phyloP scores from a whole-genome alignment of 2,113 vertebrate genomes.

The Cynoglossus semilaevis region DNA sequence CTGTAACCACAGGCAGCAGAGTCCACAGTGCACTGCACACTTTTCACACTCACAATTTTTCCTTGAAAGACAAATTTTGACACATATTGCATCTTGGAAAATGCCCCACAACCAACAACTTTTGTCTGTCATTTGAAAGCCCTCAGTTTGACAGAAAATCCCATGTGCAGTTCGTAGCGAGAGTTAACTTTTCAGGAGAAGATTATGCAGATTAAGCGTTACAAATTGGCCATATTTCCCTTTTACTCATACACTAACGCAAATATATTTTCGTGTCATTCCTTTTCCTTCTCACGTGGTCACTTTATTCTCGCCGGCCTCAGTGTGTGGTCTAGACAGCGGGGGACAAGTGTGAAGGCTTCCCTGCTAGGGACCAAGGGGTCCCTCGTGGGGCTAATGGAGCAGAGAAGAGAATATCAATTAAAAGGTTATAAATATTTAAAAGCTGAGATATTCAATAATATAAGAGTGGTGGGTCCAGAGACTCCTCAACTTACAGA shows the following conservation, averaged over 20 bases:
- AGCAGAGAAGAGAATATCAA: conserved; percentile 78
- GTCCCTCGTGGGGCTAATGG: conserved; percentile 69
- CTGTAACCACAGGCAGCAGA: conserved; percentile 38
- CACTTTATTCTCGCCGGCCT: conserved; percentile 59
- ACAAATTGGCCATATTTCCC: conserved; percentile 1
- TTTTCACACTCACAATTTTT: conserved; percentile 16
- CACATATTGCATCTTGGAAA: conserved; percentile 31
- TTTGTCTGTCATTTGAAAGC: conserved; percentile 23
- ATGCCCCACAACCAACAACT: conserved; percentile 22
- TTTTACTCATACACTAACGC: neutral
- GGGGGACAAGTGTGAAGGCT: conserved; percentile 37
- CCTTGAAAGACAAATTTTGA: conserved; percentile 30
- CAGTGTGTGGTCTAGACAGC: conserved; percentile 69
- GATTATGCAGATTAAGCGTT: conserved; percentile 14
- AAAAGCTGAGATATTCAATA: conserved; percentile 79
- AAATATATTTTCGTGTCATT: conserved; percentile 53
- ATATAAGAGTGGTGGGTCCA: conserved; percentile 69
- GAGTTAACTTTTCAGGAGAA: conserved; percentile 29
- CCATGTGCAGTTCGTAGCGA: conserved; percentile 12
- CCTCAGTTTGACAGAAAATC: conserved; percentile 17
- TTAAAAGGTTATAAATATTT: conserved; percentile 82
- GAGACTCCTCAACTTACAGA: conserved; percentile 61
- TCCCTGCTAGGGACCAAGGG: conserved; percentile 65
- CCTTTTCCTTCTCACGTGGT: conserved; percentile 41
- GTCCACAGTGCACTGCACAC: conserved; percentile 40